Evolutionary conservation across 2,888 invertebrate species (phyloP), one percentile per base, ranked within the genome.

Genomic region (Augiades crinisus): DNA sequence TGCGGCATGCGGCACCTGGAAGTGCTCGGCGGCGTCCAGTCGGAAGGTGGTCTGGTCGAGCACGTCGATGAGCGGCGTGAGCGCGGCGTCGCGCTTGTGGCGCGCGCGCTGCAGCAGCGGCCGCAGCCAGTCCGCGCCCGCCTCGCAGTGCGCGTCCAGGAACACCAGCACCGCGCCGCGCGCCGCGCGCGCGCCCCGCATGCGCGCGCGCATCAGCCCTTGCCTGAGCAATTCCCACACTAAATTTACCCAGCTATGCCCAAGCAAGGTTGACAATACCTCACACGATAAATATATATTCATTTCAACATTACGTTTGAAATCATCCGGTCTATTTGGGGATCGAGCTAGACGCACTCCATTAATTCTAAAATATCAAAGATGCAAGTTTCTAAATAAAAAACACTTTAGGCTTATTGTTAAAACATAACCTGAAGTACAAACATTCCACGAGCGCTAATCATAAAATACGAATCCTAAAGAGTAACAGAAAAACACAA

Each of bases 11-110:
- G n/a, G n/a, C n/a, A 81, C 88, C 88, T 89, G 87, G 46, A 81
- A 86, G 6, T 67, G 57, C 1, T 76, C 70, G 0, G 81, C 65
- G 0, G 71, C 72, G 5, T 82, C 70, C 1, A 83, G 55, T 47
- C 92, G 91, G 72, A 98, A 92, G 7, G 92, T 94, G 61, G 93
- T 91, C 68, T 96, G 79, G 75, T 96, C 95, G 57, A 99, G 95
- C 31, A 96, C 95, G 86, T 99, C 99, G 56, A 99, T 99, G 57
- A 98, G 95, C 4, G 99, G 99, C 58, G 98, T 96, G 52, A 98
- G 82, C 0, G 98, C 97, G 1, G 95, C 93, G 22, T 93, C 94
- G 0, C 93, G 88, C 59, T 97, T 95, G 69, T 81, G 72, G 3
- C 56, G 53, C 16, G 77, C 45, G 2, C 68, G 90, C 55, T 95